Conservation (phyloP, 2,113 vertebrate species). For the Sapayoa aenigma region DNA sequence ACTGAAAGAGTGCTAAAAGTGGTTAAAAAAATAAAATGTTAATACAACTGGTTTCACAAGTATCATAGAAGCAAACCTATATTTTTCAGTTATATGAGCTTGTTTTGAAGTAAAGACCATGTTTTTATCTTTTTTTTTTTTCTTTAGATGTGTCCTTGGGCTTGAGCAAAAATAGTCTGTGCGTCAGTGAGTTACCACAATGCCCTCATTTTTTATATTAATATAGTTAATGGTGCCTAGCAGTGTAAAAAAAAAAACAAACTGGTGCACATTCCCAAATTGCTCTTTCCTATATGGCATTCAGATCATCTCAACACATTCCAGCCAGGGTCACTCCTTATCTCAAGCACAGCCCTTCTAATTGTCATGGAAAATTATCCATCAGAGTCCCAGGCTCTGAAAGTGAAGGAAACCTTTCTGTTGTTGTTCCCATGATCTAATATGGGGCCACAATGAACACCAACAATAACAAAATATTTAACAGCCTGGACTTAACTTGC, state of each 20-base stretch:
- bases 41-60: neutral
- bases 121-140: neutral
- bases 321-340: neutral
- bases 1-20: neutral
- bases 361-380: neutral
- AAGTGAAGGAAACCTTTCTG: neutral
- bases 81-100: neutral
- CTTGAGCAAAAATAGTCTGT: neutral
- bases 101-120: neutral
- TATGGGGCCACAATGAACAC: neutral
- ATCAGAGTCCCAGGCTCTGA: neutral
- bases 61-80: neutral
- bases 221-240: neutral
- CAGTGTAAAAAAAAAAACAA: neutral
- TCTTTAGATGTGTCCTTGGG: neutral
- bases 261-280: neutral
- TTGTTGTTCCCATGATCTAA: neutral
- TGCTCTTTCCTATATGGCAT: neutral
- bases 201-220: neutral
- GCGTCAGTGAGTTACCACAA: neutral
- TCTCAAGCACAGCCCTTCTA: neutral
- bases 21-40: neutral
- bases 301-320: neutral
- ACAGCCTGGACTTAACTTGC: neutral
- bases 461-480: conserved; percentile 42